A percentile compares a stretch with the other conserved stretches of the same genome.
phyloP scores from a whole-genome alignment of 1,140 invertebrate species.

The Oedothorax gibbosus region DNA sequence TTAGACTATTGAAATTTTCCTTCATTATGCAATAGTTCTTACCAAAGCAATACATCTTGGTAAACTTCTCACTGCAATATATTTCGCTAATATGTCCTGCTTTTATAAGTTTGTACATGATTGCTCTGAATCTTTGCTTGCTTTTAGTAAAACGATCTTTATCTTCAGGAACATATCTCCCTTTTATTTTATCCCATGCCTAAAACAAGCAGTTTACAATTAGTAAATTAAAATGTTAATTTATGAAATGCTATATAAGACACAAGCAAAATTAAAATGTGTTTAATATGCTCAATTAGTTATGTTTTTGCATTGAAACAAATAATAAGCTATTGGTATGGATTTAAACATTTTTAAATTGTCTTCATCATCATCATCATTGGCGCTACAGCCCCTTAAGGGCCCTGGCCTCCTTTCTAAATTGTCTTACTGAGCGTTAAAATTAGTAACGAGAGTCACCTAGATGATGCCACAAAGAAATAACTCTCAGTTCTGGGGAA shows the following conservation, averaged over 20 bases:
- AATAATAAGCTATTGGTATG: no score
- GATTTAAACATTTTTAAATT: no score
- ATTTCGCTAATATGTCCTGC: neutral
- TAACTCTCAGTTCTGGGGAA: no score
- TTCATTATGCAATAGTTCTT: neutral
- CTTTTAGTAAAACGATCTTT: constrained; percentile 40
- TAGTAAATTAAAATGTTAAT: neutral
- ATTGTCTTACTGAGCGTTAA: no score
- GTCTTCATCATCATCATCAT: no score
- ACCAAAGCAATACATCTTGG: constrained; percentile 31
- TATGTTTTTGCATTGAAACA: no score
- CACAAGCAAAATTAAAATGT: neutral
- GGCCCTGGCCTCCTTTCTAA: no score
- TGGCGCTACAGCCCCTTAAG: no score
- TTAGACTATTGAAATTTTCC: no score
- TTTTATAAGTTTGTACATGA: constrained; percentile 11
- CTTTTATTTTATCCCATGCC: constrained; percentile 47
- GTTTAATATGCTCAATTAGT: neutral
- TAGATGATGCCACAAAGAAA: no score
- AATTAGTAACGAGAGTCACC: no score
- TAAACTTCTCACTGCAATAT: neutral
- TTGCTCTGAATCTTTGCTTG: constrained; percentile 35
- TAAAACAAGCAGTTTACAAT: constrained; percentile 6
- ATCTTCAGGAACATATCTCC: constrained; percentile 32
- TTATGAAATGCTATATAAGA: neutral